Evolutionary conservation across 1,140 invertebrate species (phyloP), one percentile per base, ranked within the genome.

Genomic region (Ridgeia piscesae): DNA sequence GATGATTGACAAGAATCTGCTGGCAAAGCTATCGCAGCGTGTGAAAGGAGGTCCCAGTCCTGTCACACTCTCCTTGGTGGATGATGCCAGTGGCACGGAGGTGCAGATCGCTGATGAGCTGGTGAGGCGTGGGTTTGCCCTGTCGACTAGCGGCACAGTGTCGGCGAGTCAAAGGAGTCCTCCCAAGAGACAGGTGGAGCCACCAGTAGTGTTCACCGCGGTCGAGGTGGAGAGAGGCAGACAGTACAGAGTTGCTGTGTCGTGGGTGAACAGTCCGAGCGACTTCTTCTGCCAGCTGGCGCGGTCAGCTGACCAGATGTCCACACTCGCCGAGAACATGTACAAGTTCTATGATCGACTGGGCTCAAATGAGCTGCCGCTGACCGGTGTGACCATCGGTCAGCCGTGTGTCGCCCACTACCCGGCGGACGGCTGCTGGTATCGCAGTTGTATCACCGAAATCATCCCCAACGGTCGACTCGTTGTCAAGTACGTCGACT

Each of bases 281-380:
- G 94, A 96, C 14, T 97, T 97, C 92, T 97, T 96, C 89, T 35
- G 92, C 33, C 93, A 93, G 42, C 50, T 93, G 33, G 92, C 34
- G 27, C 34, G 42, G 42, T 42, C 90, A 35, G 91, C 88, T 27
- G 6, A 6, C 34, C 27, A 88, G 35, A 34, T 93, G 48, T 77
- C 91, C 14, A 14, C 14, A 27, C 35, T 93, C 34, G 35, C 88
- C 42, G 92, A 92, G 34, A 34, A 34, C 11, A 17, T 92, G n/a
- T 88, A 92, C 89, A 89, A 92, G 34, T 89, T 35, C 33, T 92
- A 92, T 90, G 21, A 88, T 9, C 8, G 9, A 33, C 34, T 92
- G 35, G 89, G 34, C 17, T 33, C 48, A 31, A 89, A 35, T 33
- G 92, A 89, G 11, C 88, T 92, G 14, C 35, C 77, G 9, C 35